Base-by-base conservation (phyloP, 2,113 vertebrate species). In the Hymenochirus boettgeri region DNA sequence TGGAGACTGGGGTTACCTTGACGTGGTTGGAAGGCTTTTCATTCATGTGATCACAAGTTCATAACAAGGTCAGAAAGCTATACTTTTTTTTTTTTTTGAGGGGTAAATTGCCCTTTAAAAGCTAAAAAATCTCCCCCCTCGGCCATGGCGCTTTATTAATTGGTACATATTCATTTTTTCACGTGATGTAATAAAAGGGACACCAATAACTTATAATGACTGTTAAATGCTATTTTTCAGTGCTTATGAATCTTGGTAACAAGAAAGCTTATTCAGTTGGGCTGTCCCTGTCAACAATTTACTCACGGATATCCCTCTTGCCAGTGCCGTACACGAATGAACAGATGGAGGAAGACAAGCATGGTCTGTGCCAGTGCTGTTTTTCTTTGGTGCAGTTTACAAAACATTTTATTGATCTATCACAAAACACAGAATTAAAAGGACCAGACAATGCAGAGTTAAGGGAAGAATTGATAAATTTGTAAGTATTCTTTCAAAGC, bases 241-340 rank as follows among this genome's bases (percentile, higher is more conserved):
- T 90, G 73, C 77, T 97, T 71, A 78, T 91, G 67, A 87, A 83
- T 66, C 78, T 95, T 80, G 80, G 75, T 13, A 86, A 81, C 53
- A 85, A 85, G 47, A 91, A 87, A 73, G 86, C 89, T 1, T 84
- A 85, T 67, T 81, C 83, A 1, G 72, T 96, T 77, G 91, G 91
- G 31, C 77, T 84, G 71, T 85, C 83, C 39, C 76, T 98, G 71
- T 86, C 86, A 2, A 84, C 90, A 45, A 79, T 98, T 48, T 91
- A 92, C 77, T 83, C 79, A 76, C 95, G 93, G 74, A 65, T 96
- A 7, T 82, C 87, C 58, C 73, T 82, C 48, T 86, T 98, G 69
- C 96, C 96, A 2, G 91, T 98, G 37, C 95, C 96, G 17, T 93
- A 90, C 54, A 91, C 83, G n/a, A 70, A 73, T 71, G 83, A 93